Evolutionary conservation across 2,797 vertebrate genomes (phyloP).

Genomic region (Miichthys miiuy): DNA sequence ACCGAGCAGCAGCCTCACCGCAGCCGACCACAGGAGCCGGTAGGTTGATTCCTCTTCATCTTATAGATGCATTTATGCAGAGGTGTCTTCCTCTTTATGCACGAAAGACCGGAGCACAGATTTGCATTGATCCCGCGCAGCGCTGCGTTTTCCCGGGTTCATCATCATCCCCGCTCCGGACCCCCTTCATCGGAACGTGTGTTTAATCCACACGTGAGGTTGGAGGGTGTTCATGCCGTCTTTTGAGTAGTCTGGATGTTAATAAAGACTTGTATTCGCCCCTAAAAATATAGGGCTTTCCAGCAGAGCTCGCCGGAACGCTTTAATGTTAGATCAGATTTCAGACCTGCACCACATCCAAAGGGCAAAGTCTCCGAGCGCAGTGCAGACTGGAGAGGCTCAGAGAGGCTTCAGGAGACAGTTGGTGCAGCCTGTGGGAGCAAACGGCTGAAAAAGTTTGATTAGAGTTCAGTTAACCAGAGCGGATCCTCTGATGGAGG

Average conservation of each 20-base stretch:
- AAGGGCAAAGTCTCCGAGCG: conserved; percentile 4
- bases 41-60: conserved; percentile 38
- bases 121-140: not conserved
- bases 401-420: not conserved
- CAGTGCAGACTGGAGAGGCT: conserved; percentile 6
- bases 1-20: conserved; percentile 11
- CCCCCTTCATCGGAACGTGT: not conserved
- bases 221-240: too few relatives aligned
- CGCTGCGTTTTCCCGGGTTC: not conserved
- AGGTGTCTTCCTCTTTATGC: not conserved
- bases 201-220: not conserved
- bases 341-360: not conserved
- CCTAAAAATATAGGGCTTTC: not conserved
- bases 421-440: conserved; percentile 6
- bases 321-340: conserved; percentile 34
- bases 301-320: conserved; percentile 10
- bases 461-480: not conserved
- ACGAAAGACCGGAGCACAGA: not conserved
- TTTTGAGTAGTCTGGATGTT: not conserved
- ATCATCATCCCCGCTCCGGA: not conserved
- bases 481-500: not conserved
- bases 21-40: conserved; percentile 35
- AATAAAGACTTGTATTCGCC: not conserved
- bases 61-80: not conserved
- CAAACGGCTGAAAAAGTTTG: conserved; percentile 51